A percentile compares a stretch with the other conserved stretches of the same genome.
Conservation (phyloP, 2,113 vertebrate genomes). For the Hipposideros armiger region DNA sequence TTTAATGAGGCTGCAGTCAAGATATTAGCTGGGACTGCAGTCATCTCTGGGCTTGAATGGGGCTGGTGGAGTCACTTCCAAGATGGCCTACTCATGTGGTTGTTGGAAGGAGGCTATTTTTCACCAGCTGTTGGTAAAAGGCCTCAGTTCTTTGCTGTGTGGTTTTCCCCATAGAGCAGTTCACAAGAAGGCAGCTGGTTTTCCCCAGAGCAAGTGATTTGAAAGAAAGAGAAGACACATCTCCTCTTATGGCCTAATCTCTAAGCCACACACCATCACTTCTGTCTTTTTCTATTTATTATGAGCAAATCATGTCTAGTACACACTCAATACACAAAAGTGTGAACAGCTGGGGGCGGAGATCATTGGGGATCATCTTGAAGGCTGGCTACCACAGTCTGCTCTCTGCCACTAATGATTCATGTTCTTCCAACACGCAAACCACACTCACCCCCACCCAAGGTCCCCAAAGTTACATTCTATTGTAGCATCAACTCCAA, state of each 20-base stretch:
- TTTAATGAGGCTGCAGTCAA: not conserved
- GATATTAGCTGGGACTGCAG: not conserved
- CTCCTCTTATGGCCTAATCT: not conserved
- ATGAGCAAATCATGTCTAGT: not conserved
- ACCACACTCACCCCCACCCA: not conserved
- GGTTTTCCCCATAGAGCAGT: not conserved
- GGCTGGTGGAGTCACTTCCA: not conserved
- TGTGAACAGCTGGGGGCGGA: too few relatives aligned
- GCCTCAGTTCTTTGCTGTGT: not conserved
- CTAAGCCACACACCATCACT: not conserved
- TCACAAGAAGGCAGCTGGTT: not conserved
- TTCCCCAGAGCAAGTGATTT: not conserved
- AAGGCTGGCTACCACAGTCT: not conserved
- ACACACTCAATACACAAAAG: not conserved
- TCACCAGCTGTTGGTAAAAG: not conserved
- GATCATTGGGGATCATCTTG: not conserved
- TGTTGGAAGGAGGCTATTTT: not conserved
- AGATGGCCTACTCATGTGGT: not conserved
- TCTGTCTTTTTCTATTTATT: not conserved
- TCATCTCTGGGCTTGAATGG: not conserved
- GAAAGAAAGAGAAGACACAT: not conserved
- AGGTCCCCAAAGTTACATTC: too few relatives aligned
- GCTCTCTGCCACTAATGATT: too few relatives aligned
- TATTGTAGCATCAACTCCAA: not conserved
- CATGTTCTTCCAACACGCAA: not conserved